phyloP scores from a whole-genome alignment of 2,113 vertebrate species.

The Mesocricetus auratus region DNA sequence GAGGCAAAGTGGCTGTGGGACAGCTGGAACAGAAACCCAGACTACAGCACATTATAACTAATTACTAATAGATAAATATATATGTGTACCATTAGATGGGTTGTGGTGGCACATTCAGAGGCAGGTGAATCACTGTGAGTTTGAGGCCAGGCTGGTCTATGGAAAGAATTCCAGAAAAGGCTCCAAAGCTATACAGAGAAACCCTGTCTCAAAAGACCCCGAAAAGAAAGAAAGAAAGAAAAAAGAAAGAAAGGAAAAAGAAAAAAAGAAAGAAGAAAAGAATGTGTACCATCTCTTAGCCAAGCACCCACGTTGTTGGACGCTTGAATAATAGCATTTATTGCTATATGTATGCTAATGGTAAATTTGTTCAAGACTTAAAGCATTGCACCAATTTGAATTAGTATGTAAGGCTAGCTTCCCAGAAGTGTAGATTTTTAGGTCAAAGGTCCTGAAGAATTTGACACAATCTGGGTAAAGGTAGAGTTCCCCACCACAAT shows the following conservation, averaged over 20 bases:
- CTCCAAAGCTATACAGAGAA: too few relatives aligned
- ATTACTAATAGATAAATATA: slow-evolving; percentile 10
- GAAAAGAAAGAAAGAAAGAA: too few relatives aligned
- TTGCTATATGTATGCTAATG: not conserved
- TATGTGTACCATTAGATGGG: not conserved
- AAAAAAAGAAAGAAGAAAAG: too few relatives aligned
- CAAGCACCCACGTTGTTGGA: not conserved
- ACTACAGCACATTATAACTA: not conserved
- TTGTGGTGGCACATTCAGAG: too few relatives aligned
- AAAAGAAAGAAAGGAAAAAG: not conserved
- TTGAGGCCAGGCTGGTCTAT: too few relatives aligned
- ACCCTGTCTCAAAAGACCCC: too few relatives aligned
- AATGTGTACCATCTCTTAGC: not conserved
- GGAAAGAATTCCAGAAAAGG: too few relatives aligned
- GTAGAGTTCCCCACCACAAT: not conserved
- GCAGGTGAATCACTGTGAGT: too few relatives aligned
- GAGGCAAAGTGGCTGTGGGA: too few relatives aligned
- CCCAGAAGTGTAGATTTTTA: not conserved
- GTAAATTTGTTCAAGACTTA: not conserved
- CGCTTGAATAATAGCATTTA: not conserved
- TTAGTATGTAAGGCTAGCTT: not conserved
- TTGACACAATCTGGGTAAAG: slow-evolving; percentile 5
- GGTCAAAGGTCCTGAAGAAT: slow-evolving; percentile 6
- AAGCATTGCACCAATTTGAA: not conserved
- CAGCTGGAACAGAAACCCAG: too few relatives aligned